Base-by-base conservation (phyloP, 2,797 vertebrate genomes). In the Enteromius fasciolatus region DNA sequence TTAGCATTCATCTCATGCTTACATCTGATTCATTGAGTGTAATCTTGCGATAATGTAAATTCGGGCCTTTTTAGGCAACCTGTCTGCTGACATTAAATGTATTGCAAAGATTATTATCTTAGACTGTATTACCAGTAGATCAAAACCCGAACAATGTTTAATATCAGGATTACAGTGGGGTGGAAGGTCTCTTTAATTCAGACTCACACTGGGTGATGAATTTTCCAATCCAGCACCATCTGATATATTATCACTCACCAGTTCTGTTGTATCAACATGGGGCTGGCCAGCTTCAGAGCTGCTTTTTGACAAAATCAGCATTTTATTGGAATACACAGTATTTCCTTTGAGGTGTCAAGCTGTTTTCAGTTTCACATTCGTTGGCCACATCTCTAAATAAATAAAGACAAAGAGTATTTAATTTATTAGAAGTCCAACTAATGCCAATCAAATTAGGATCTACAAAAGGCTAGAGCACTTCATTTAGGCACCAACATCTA, bases 1-100 rank as follows among this genome's bases (percentile, higher is more conserved):
- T 59, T 46, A 31, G 36, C 11, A 76, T 82, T 67, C 57, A 70
- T 85, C 67, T 72, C 48, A 52, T 77, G 73, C 54, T 48, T 61
- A 41, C 39, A 84, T 84, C 64, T 33, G 36, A 50, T 59, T 70
- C 33, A 72, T 44, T 41, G 1, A 64, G 33, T n/a, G 28, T 74
- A 61, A 77, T 84, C 68, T 84, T 69, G 46, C 61, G 70, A 61
- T 67, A 57, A 68, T 76, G 63, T 82, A 67, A 82, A 76, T 76
- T 57, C 46, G 23, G 31, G 57, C 41, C 31, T 63, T 81, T 68
- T 81, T 74, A n/a, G 66, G 67, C 52, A 80, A 39, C 80, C 15
- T 69, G 63, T 46, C 33, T 68, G 48, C 23, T 28, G 50, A 57
- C 63, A 76, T 68, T 76, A 59, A 82, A 68, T 82, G 48, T 46